A percentile compares a stretch with the other conserved stretches of the same genome.
These are phyloP conservation scores for Nymphalis io DNA, from an alignment of 1,140 invertebrate species.

Conservation along the genomic window DNA sequence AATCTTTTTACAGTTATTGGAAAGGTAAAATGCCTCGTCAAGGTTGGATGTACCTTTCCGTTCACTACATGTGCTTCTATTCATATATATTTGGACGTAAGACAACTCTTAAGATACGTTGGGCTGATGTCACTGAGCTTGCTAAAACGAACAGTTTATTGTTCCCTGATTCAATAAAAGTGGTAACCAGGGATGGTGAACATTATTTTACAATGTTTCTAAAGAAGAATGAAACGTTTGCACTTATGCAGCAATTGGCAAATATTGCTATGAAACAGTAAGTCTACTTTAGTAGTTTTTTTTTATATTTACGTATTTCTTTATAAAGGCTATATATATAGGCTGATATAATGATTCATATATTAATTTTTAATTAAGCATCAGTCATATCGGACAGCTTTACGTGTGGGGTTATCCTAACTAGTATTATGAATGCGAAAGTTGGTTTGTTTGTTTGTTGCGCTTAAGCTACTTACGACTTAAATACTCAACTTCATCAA, in stretches of 20 bases:
- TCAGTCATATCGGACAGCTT: too few relatives aligned
- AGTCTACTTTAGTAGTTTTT: conserved; percentile 35
- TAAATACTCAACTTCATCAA: too few relatives aligned
- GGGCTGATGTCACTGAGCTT: conserved; percentile 89
- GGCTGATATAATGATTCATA: too few relatives aligned
- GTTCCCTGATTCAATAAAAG: conserved; percentile 92
- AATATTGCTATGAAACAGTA: conserved; percentile 97
- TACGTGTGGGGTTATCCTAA: too few relatives aligned
- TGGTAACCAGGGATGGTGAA: conserved; percentile 90
- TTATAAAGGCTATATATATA: too few relatives aligned
- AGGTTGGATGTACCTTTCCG: conserved; percentile 97
- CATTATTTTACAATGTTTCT: conserved; percentile 95
- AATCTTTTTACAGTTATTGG: conserved; percentile 87
- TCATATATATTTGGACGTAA: conserved; percentile 96
- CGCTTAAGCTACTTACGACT: too few relatives aligned
- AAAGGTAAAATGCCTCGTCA: conserved; percentile 95
- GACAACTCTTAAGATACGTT: conserved; percentile 92
- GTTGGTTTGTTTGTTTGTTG: too few relatives aligned
- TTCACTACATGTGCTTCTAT: conserved; percentile 98
- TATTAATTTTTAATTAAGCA: too few relatives aligned
- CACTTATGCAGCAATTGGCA: conserved; percentile 95
- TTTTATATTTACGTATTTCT: too few relatives aligned
- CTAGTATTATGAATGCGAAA: too few relatives aligned
- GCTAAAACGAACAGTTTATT: conserved; percentile 89
- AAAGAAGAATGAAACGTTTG: conserved; percentile 93